Conservation (phyloP, 2,113 vertebrate genomes). For the Ptyas mucosa region DNA sequence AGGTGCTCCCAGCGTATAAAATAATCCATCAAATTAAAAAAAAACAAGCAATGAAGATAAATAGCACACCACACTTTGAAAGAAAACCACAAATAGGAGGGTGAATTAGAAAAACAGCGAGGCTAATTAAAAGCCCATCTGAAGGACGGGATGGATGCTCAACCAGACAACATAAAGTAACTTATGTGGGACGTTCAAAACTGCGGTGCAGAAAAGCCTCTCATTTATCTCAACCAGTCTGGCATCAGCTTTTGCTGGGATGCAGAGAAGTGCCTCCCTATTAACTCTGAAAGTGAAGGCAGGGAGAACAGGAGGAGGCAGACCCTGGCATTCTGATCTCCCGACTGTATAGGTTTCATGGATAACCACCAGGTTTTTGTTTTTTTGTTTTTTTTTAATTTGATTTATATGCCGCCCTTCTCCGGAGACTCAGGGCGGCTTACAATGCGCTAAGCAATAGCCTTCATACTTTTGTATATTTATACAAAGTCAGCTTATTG, state of each 20-base stretch:
- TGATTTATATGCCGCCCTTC: too few species aligned
- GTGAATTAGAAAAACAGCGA: neutral
- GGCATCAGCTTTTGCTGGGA: neutral
- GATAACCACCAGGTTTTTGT: too few species aligned
- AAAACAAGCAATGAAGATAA: neutral
- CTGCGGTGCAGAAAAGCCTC: neutral
- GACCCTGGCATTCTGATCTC: neutral
- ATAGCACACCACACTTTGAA: too few species aligned
- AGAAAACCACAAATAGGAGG: neutral
- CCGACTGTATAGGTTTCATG: neutral
- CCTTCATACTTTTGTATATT: too few species aligned
- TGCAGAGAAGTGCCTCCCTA: neutral
- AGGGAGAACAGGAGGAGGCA: neutral
- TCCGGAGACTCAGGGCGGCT: too few species aligned
- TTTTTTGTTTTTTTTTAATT: too few species aligned
- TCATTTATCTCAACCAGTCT: neutral
- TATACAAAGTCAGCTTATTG: too few species aligned
- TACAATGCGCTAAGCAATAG: too few species aligned
- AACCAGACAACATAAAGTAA: neutral
- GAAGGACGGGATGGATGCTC: neutral
- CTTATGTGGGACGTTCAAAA: neutral
- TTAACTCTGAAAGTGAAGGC: neutral
- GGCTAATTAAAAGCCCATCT: neutral
- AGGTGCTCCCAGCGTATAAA: neutral
- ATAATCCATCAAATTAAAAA: neutral